Evolutionary conservation across 2,113 vertebrate species (phyloP).

Genomic region (Struthidea cinerea): DNA sequence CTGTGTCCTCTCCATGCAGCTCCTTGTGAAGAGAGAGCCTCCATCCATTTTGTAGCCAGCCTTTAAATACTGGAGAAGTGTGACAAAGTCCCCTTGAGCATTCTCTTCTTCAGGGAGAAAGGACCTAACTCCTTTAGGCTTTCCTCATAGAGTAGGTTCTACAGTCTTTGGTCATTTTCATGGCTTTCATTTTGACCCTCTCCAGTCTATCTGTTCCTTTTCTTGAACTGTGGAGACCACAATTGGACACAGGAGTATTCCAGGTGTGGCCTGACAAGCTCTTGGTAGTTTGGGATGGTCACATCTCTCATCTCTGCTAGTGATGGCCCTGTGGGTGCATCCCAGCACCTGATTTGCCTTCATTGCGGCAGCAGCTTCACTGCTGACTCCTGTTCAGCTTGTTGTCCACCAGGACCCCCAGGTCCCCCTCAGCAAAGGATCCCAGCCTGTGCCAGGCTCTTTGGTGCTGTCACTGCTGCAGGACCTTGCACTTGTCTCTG

Average conservation of each 20-base stretch:
- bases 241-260: neutral
- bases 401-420: neutral
- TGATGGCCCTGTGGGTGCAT: neutral
- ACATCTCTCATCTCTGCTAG: neutral
- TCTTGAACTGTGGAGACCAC: neutral
- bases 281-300: neutral
- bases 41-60: neutral
- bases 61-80: neutral
- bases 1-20: neutral
- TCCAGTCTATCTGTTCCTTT: neutral
- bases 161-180: neutral
- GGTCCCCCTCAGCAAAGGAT: neutral
- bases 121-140: neutral
- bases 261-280: neutral
- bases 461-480: neutral
- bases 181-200: neutral
- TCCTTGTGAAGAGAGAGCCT: neutral
- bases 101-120: neutral
- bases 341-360: neutral
- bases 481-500: neutral
- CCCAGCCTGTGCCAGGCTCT: neutral
- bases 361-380: neutral
- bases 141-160: neutral
- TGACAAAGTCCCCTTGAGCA: accelerated
- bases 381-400: neutral